Conservation (phyloP, 2,888 invertebrate species). For the Trachelus stipa region DNA sequence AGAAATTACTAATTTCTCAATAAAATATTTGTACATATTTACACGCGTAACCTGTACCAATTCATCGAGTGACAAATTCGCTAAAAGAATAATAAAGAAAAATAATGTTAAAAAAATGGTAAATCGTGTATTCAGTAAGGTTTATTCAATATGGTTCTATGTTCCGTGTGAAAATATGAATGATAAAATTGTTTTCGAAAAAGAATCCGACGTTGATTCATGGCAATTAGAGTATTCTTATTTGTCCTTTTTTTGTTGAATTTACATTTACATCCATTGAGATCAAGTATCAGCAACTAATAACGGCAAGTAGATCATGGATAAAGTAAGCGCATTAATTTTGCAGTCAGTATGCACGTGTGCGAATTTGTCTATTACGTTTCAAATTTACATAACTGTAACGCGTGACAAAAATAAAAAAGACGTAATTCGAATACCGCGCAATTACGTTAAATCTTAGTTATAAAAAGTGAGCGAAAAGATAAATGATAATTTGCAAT, state of each 20-base stretch:
- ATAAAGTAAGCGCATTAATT: not conserved
- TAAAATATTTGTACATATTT: constrained; percentile 36
- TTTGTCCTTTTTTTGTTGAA: not conserved
- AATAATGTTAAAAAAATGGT: not conserved
- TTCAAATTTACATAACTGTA: not conserved
- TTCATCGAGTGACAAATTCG: not conserved
- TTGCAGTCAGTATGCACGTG: not conserved
- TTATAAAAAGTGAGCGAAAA: not conserved
- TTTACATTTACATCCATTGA: not conserved
- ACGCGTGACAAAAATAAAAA: not conserved
- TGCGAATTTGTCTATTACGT: not conserved
- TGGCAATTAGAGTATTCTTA: not conserved
- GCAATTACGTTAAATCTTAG: not conserved
- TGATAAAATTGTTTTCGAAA: not conserved
- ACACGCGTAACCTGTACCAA: constrained; percentile 9
- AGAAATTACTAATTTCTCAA: constrained; percentile 1
- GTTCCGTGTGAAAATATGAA: not conserved
- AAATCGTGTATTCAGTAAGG: not conserved
- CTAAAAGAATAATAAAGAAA: not conserved
- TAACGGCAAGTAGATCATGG: not conserved
- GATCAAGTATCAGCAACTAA: not conserved
- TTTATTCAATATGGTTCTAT: not conserved
- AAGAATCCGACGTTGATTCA: not conserved
- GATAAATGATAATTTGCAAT: not conserved
- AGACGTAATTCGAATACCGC: not conserved